Evolutionary conservation across 2,888 invertebrate species (phyloP).

Genomic region (Idaea aversata): DNA sequence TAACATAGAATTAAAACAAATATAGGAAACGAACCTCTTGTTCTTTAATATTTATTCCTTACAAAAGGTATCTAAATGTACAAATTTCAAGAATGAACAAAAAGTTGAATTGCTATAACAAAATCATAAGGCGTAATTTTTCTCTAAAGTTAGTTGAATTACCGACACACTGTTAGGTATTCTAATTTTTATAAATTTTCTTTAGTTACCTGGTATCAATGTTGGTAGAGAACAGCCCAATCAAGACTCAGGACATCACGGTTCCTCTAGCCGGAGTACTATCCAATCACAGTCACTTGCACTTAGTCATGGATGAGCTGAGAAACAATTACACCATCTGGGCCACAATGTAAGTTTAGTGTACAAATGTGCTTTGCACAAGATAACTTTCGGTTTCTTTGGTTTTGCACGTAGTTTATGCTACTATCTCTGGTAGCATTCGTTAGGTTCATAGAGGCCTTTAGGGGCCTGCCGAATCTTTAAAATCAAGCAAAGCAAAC

Average conservation of each 20-base stretch:
- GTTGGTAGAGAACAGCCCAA: slow-evolving; percentile 54
- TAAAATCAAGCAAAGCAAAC: too few species aligned
- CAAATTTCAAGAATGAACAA: neutral
- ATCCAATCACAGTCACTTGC: slow-evolving; percentile 72
- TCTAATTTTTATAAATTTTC: slow-evolving; percentile 14
- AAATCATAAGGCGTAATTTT: neutral
- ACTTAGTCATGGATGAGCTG: slow-evolving; percentile 76
- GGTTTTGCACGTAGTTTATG: too few species aligned
- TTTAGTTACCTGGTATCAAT: slow-evolving; percentile 61
- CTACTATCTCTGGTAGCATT: too few species aligned
- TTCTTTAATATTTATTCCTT: too few species aligned
- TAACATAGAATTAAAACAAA: too few species aligned
- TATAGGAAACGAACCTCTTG: too few species aligned
- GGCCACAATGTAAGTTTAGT: slow-evolving; percentile 56
- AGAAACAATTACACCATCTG: slow-evolving; percentile 58
- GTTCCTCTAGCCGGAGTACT: slow-evolving; percentile 72
- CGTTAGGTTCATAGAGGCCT: too few species aligned
- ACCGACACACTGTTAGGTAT: neutral
- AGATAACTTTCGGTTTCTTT: neutral
- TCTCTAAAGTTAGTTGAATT: neutral
- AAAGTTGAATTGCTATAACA: neutral
- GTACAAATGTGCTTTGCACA: neutral
- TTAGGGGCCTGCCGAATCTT: too few species aligned
- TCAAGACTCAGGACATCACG: slow-evolving; percentile 64
- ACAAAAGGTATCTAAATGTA: too few species aligned